Conservation (phyloP, 2,797 vertebrate genomes). For the Sebastes kiyomatsui region DNA sequence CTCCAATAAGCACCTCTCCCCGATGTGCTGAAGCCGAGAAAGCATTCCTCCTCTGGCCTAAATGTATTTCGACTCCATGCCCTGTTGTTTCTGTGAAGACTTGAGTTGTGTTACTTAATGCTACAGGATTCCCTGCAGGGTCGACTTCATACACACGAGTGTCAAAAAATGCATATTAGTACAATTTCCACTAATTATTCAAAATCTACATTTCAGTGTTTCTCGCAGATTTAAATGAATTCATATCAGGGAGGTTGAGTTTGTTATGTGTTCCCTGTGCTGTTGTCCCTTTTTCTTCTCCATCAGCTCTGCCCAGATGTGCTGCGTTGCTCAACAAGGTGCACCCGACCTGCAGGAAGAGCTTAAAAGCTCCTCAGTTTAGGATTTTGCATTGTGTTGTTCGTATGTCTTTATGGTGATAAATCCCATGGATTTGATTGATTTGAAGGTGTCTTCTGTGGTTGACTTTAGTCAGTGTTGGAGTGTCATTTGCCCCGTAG, state of each 20-base stretch:
- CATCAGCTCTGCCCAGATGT: neutral
- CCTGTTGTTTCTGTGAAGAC: slow-evolving; percentile 12
- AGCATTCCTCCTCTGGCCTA: slow-evolving; percentile 26
- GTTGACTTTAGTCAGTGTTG: neutral
- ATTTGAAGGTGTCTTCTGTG: neutral
- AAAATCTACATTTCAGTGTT: neutral
- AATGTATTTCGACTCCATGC: slow-evolving; percentile 8
- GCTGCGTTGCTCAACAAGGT: neutral
- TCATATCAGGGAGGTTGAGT: neutral
- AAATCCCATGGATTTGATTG: neutral
- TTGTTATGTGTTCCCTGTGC: neutral
- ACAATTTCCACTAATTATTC: slow-evolving; percentile 4
- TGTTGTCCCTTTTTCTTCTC: neutral
- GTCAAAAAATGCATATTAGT: neutral
- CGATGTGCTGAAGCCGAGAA: slow-evolving; percentile 11
- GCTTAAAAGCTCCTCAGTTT: neutral
- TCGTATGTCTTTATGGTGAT: neutral
- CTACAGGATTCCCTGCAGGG: slow-evolving; percentile 25
- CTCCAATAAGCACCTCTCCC: slow-evolving; percentile 20
- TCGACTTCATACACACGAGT: neutral
- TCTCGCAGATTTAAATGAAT: neutral
- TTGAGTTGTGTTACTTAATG: slow-evolving; percentile 38
- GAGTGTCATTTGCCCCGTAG: neutral
- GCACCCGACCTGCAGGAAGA: neutral
- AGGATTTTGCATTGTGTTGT: neutral